Evolutionary conservation across 1,140 invertebrate genomes (phyloP).

Genomic region (Papilio aristodemus): DNA sequence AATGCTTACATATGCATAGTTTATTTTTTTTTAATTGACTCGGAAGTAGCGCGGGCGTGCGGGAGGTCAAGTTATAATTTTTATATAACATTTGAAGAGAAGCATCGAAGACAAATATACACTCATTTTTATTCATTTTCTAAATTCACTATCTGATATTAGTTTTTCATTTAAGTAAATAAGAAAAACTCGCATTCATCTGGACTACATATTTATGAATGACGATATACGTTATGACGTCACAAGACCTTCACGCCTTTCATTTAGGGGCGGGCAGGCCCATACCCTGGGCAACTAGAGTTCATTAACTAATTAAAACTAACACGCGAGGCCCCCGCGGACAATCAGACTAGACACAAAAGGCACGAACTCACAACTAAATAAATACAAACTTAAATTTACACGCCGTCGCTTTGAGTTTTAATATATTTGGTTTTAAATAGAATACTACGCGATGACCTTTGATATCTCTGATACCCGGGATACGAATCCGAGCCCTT

Average conservation of each 20-base stretch:
- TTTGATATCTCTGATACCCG: too few relatives aligned
- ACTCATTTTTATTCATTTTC: not conserved
- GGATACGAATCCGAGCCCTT: too few relatives aligned
- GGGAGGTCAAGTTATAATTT: too few relatives aligned
- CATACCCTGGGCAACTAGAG: not conserved
- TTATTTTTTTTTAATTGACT: too few relatives aligned
- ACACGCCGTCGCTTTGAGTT: not conserved
- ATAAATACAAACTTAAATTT: constrained; percentile 36
- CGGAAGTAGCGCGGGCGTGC: too few relatives aligned
- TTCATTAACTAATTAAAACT: constrained; percentile 13
- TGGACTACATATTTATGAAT: constrained; percentile 17
- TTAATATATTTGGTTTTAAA: constrained; percentile 33
- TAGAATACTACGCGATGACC: constrained; percentile 38
- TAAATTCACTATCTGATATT: too few relatives aligned
- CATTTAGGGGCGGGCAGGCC: not conserved
- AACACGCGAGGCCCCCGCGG: constrained; percentile 48
- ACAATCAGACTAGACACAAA: constrained; percentile 51
- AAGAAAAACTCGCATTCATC: not conserved
- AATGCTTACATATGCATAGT: too few relatives aligned
- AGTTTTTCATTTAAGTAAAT: not conserved
- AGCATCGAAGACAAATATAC: too few relatives aligned
- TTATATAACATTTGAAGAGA: too few relatives aligned
- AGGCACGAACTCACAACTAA: constrained; percentile 49
- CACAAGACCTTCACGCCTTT: not conserved
- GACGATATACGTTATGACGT: constrained; percentile 15